Base-by-base conservation (phyloP, 64 coral and sea anemone species). In the Stichodactyla helianthus region DNA sequence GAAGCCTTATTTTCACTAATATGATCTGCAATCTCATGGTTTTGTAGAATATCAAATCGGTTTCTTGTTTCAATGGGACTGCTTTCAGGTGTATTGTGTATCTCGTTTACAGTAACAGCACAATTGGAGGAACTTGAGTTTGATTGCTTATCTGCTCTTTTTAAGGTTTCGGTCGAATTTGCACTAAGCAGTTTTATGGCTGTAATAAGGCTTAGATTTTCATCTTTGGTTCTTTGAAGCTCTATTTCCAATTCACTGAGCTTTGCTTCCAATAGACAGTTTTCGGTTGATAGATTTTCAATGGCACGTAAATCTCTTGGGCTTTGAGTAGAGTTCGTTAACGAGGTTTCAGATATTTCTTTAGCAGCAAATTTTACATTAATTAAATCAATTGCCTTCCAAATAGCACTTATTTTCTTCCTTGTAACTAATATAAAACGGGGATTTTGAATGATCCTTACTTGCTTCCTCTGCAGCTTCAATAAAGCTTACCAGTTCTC, bases 321-420 rank as follows among this genome's bases (percentile, higher is more conserved):
- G 60, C 59, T 85, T 85, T 85, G 3, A 65, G 84, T 85, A 18
- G 84, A 20, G 58, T 25, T 85, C 6, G 31, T 85, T 6, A 6
- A 25, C 65, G 84, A 18, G 52, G 55, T 67, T 85, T 54, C 35
- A 67, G 53, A 85, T 85, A 44, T 85, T 85, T 85, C 59, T 85
- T 85, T 54, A 28, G 20, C 62, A 54, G 55, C 65, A 60, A 85
- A 25, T 85, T 85, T 85, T 22, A 59, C 64, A 85, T 85, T 85
- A 85, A 85, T 85, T 85, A 85, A 13, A 64, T 85, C 59, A 67
- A 85, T 85, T 19, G 84, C 84, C 58, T 85, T 85, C 84, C 84
- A 85, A 65, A 85, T 85, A 23, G 68, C 25, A 25, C 62, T 85
- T 44, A 85, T 85, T 65, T 65, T 85, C 84, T 9, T 59, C 84